phyloP scores from a whole-genome alignment of 2,888 invertebrate species.

The Malthinus flaveolus region DNA sequence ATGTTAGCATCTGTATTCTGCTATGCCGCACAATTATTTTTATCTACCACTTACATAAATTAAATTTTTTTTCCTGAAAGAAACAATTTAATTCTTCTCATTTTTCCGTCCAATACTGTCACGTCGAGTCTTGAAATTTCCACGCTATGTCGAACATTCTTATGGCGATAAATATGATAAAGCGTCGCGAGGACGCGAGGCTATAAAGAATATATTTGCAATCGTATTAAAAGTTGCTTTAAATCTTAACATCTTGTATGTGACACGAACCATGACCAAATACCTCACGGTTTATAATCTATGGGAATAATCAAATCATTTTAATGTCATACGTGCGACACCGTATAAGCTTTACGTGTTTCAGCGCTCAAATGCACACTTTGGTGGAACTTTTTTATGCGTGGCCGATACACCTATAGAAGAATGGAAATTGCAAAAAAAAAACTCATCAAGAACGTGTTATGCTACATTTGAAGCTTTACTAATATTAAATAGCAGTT shows the following conservation, averaged over 20 bases:
- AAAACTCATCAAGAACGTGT: no score
- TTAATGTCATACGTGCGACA: conserved; percentile 44
- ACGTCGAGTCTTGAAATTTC: conserved; percentile 1
- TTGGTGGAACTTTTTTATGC: conserved; percentile 3
- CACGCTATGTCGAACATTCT: conserved; percentile 3
- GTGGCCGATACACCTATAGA: neutral
- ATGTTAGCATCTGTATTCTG: conserved; percentile 27
- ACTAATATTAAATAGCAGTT: no score
- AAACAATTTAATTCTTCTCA: no score
- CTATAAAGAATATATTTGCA: neutral
- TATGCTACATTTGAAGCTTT: no score
- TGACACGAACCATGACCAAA: conserved; percentile 45
- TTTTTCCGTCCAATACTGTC: neutral
- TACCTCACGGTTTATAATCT: conserved; percentile 41
- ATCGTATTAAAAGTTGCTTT: conserved; percentile 5
- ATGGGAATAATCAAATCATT: conserved; percentile 46
- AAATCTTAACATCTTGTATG: conserved; percentile 34
- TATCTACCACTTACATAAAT: conserved; percentile 11
- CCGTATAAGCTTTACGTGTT: conserved; percentile 31
- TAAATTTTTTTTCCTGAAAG: no score
- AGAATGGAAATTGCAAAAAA: no score
- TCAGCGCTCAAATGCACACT: conserved; percentile 1
- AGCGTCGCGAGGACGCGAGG: neutral
- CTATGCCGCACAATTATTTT: conserved; percentile 29
- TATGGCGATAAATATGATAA: conserved; percentile 3